Evolutionary conservation across 2,797 vertebrate species (phyloP), one percentile per base, ranked within the genome.

Genomic region (Danio tinwini): DNA sequence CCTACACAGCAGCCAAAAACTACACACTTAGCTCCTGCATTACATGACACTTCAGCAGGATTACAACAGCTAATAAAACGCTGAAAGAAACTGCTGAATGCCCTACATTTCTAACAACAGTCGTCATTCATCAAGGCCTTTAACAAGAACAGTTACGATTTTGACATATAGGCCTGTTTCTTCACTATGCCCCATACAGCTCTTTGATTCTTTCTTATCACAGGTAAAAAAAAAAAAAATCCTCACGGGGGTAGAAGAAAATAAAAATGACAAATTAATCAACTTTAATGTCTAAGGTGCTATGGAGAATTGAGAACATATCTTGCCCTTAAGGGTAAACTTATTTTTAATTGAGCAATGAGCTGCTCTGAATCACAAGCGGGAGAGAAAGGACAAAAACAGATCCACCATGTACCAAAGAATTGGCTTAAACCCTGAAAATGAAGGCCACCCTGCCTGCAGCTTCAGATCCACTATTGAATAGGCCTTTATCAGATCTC

Each of bases 301-400:
- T 42, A 50, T n/a, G n/a, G 29, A 42, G 44, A 52, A 16, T 29
- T 45, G 6, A 39, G n/a, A 59, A 73, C 17, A 58, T 47, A 11
- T 11, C 13, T 7, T 11, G 17, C 40, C 44, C 53, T 58, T 59
- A 6, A 42, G 56, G 55, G n/a, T 45, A 7, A 67, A 55, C 78
- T 67, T 63, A 6, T 19, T 62, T 72, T 82, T 82, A 82, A 82
- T 68, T 67, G 62, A 69, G 45, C 40, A 42, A 52, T 63, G 53
- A 70, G 64, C 69, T 47, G 68, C 52, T 63, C n/a, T 63, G 39
- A 63, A 72, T 69, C 58, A 81, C 13, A 65, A 11, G 17, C 52
- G 7, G 42, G 45, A n/a, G 42, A 29, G 14, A 40, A 61, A 55
- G 61, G 64, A 3, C 21, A 59, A 49, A 69, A 59, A 50, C 40